A percentile compares a stretch with the other conserved stretches of the same genome.
Evolutionary conservation across 2,888 invertebrate genomes (phyloP).

Genomic region (Leptinotarsa juncta): DNA sequence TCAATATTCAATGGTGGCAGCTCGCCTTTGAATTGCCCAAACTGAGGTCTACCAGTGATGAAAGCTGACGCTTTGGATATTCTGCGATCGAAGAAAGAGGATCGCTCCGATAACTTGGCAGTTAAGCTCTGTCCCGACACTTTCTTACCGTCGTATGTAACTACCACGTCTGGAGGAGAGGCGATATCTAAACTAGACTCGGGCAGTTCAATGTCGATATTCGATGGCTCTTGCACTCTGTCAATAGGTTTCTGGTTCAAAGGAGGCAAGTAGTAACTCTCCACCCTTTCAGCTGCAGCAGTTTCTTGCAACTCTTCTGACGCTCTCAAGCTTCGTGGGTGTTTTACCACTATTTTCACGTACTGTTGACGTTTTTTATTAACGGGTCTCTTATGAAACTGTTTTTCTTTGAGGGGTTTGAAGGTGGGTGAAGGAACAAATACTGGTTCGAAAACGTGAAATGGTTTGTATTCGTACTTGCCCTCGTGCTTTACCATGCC

Average conservation of each 20-base stretch:
- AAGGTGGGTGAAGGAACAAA: slow-evolving; percentile 84
- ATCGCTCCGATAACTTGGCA: slow-evolving; percentile 57
- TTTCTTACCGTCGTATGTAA: slow-evolving; percentile 82
- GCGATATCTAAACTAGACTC: slow-evolving; percentile 45
- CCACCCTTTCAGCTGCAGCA: slow-evolving; percentile 78
- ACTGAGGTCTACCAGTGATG: slow-evolving; percentile 76
- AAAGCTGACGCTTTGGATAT: slow-evolving; percentile 71
- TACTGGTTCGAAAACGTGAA: slow-evolving; percentile 81
- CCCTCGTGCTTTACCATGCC: slow-evolving; percentile 63
- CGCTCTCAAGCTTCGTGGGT: slow-evolving; percentile 41
- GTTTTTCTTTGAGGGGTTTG: slow-evolving; percentile 66
- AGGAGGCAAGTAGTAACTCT: slow-evolving; percentile 81
- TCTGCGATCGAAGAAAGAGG: slow-evolving; percentile 55
- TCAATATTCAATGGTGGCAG: slow-evolving; percentile 72
- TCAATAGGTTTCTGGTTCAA: slow-evolving; percentile 62
- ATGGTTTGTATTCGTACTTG: slow-evolving; percentile 68
- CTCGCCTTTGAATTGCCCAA: slow-evolving; percentile 80
- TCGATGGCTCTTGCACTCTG: slow-evolving; percentile 57
- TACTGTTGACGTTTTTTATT: slow-evolving; percentile 50
- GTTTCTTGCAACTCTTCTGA: slow-evolving; percentile 68
- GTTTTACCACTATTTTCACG: slow-evolving; percentile 50
- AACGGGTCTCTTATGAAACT: slow-evolving; percentile 56
- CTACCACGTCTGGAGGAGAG: slow-evolving; percentile 70
- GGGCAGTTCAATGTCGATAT: slow-evolving; percentile 66
- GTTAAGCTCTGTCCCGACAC: slow-evolving; percentile 76